Conservation (phyloP, 2,113 vertebrate genomes). For the Phycodurus eques region DNA sequence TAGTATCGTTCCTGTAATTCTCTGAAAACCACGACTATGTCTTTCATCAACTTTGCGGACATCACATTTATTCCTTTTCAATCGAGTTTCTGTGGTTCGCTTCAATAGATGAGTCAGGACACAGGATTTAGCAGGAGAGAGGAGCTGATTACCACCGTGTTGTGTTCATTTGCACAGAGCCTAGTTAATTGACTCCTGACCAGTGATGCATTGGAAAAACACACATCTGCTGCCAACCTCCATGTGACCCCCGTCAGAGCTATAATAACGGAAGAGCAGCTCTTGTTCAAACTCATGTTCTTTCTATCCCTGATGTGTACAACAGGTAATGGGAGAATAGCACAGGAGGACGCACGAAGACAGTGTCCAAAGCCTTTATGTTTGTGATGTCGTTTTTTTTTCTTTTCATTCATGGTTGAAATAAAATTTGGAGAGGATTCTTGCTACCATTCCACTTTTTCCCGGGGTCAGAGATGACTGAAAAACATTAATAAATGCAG, state of each 20-base stretch:
- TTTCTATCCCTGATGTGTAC: constrained; percentile 30
- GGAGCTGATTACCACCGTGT: constrained; percentile 66
- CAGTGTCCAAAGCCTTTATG: not conserved
- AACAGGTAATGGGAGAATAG: constrained; percentile 14
- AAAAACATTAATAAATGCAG: constrained; percentile 23
- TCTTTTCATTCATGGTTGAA: too few relatives aligned
- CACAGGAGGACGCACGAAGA: not conserved
- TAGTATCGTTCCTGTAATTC: not conserved
- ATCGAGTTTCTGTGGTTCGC: constrained; percentile 43
- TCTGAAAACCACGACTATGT: not conserved
- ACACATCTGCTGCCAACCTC: constrained; percentile 53
- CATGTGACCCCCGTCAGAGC: constrained; percentile 41
- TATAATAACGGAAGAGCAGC: constrained; percentile 46
- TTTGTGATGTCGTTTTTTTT: not conserved
- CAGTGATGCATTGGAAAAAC: constrained; percentile 62
- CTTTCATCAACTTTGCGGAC: constrained; percentile 35
- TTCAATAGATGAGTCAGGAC: constrained; percentile 61
- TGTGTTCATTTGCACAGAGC: constrained; percentile 68
- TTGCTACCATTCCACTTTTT: constrained; percentile 18
- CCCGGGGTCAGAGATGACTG: constrained; percentile 42
- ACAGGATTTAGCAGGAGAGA: constrained; percentile 57
- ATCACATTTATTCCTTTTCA: constrained; percentile 60
- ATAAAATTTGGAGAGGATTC: not conserved
- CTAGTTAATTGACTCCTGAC: constrained; percentile 64
- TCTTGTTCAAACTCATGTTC: constrained; percentile 50